Evolutionary conservation across 2,113 vertebrate genomes (phyloP), one percentile per base, ranked within the genome.

Genomic region (Gymnocephalus cernua): DNA sequence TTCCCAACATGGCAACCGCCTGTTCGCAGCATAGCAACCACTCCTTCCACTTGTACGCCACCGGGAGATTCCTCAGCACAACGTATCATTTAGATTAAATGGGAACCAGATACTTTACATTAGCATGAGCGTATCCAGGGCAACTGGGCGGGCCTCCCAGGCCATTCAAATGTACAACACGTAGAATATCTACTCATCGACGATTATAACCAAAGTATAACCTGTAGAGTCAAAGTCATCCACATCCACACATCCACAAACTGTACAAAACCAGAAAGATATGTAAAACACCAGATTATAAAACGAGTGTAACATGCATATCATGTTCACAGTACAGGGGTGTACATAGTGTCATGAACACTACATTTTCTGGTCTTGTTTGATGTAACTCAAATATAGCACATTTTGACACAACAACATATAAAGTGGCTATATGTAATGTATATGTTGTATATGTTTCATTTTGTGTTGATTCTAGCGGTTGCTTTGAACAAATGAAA

Each of bases 1-100:
- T 84, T 87, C 77, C 83, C 88, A 88, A 88, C 84, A 88, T 90
- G 89, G 92, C 86, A 90, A 89, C 90, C 58, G 83, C 82, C 83
- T 86, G 89, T 90, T 89, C 62, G 58, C 72, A 78, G 80, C 79
- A 57, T 77, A 84, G 86, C 86, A 89, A 86, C 88, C 67, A 21
- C 84, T 74, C 85, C 74, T 76, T 84, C 68, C 77, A 71, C 61
- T 67, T 16, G 38, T 25, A 44, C 2, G 59, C 61, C 79, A 62
- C 75, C 19, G 62, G 83, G 84, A 89, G 82, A 87, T 89, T 89
- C 87, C 80, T 83, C 58, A 56, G 54, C 68, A 51, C 76, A 83
- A 27, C 19, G 53, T 81, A 76, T 83, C 84, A 86, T 83, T 87
- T 79, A 7, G 44, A 84, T 32, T 14, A 65, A 86, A 88, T 75